These are phyloP conservation scores for Manduca sexta DNA, from an alignment of 1,140 invertebrate species.

Conservation along the genomic window DNA sequence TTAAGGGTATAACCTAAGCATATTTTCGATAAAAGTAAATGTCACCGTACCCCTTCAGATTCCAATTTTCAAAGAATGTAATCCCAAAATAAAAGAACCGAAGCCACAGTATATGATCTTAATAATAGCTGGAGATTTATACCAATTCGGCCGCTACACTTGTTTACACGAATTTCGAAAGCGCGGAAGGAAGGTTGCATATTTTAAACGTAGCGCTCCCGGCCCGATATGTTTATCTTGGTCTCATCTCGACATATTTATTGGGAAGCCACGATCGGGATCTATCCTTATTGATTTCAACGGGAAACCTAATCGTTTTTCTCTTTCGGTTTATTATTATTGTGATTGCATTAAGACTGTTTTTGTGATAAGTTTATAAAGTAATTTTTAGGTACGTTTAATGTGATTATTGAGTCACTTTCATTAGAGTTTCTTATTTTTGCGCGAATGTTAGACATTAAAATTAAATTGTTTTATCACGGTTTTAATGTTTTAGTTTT, in stretches of 20 bases:
- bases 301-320: slow-evolving; percentile 35
- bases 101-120: slow-evolving; percentile 30
- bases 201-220: slow-evolving; percentile 51
- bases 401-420: too few species aligned
- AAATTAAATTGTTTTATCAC: too few species aligned
- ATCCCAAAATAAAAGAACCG: slow-evolving; percentile 21
- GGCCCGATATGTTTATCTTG: slow-evolving; percentile 60
- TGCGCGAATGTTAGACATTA: too few species aligned
- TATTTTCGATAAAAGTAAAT: background rate
- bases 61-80: slow-evolving; percentile 11
- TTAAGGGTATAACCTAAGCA: background rate
- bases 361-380: slow-evolving; percentile 4
- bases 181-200: slow-evolving; percentile 49
- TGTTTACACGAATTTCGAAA: slow-evolving; percentile 57
- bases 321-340: slow-evolving; percentile 42
- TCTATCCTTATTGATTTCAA: slow-evolving; percentile 53
- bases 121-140: slow-evolving; percentile 47
- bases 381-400: too few species aligned
- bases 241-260: slow-evolving; percentile 66
- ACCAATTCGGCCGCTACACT: slow-evolving; percentile 35
- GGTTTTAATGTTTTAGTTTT: too few species aligned
- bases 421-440: too few species aligned
- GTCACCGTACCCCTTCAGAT: background rate
- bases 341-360: slow-evolving; percentile 2
- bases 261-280: slow-evolving; percentile 48